Evolutionary conservation across 2,888 invertebrate genomes (phyloP).

Genomic region (Lasioglossum marginatum): DNA sequence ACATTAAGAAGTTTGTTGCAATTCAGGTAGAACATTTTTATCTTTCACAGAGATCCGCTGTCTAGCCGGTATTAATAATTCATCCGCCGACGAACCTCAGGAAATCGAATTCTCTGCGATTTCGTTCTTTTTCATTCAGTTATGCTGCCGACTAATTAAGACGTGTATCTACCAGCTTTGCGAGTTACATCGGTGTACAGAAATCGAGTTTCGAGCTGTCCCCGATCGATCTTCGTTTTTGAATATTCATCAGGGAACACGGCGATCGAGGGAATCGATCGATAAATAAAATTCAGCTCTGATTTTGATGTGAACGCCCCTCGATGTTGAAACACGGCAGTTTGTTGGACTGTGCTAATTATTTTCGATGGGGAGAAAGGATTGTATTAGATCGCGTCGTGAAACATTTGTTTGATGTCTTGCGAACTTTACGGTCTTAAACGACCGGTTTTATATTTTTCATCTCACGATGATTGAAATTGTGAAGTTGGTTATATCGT

Average conservation of each 20-base stretch:
- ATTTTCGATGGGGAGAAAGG: background rate
- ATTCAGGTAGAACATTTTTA: too few species aligned
- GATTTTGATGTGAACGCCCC: background rate
- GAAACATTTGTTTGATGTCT: too few species aligned
- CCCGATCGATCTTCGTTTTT: slow-evolving; percentile 12
- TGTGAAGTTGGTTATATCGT: too few species aligned
- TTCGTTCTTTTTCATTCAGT: background rate
- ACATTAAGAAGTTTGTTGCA: too few species aligned
- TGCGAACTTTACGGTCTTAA: too few species aligned
- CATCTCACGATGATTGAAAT: too few species aligned
- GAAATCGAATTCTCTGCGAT: background rate
- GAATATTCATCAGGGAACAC: slow-evolving; percentile 41
- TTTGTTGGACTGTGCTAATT: background rate
- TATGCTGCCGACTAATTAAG: slow-evolving; percentile 23
- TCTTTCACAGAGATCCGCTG: too few species aligned
- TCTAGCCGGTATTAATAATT: slow-evolving; percentile 38
- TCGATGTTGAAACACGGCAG: background rate
- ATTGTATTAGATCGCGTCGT: background rate
- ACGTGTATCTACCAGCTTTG: slow-evolving; percentile 6
- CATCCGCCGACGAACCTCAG: slow-evolving; percentile 5
- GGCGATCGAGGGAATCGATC: background rate
- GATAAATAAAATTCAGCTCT: background rate
- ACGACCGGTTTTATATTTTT: too few species aligned
- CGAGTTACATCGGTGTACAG: background rate
- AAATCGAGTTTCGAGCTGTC: background rate